phyloP scores from a whole-genome alignment of 2,113 vertebrate species.

The Pholis gunnellus region DNA sequence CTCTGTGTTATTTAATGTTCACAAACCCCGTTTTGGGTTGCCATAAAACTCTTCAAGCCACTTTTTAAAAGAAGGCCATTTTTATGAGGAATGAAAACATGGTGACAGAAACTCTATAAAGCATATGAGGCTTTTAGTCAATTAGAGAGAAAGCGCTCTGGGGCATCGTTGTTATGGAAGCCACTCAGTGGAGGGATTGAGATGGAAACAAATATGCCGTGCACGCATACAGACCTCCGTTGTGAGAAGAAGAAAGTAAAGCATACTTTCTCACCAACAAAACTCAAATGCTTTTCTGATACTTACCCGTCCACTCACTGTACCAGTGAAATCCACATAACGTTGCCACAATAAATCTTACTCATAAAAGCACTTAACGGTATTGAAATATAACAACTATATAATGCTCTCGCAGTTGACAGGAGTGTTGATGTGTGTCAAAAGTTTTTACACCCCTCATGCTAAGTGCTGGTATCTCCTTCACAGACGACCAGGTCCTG shows the following conservation, averaged over 20 bases:
- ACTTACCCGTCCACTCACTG: slow-evolving; percentile 22
- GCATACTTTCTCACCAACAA: slow-evolving; percentile 38
- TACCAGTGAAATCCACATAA: slow-evolving; percentile 40
- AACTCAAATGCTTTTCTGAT: slow-evolving; percentile 22
- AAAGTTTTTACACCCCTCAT: slow-evolving; percentile 34
- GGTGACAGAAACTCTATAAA: slow-evolving; percentile 84
- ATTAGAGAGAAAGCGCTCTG: slow-evolving; percentile 77
- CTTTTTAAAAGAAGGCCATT: slow-evolving; percentile 77
- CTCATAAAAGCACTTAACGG: slow-evolving; percentile 71
- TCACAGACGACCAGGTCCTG: slow-evolving; percentile 96
- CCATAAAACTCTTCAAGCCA: slow-evolving; percentile 76
- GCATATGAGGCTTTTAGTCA: slow-evolving; percentile 83
- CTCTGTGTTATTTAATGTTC: slow-evolving; percentile 72
- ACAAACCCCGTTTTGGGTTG: slow-evolving; percentile 69
- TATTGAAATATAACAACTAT: slow-evolving; percentile 70
- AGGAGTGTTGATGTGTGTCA: slow-evolving; percentile 41
- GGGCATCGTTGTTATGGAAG: slow-evolving; percentile 73
- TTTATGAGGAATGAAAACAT: slow-evolving; percentile 84
- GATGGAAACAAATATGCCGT: slow-evolving; percentile 70
- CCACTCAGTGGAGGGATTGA: slow-evolving; percentile 55
- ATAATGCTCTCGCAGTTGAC: slow-evolving; percentile 46
- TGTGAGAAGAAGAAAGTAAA: slow-evolving; percentile 49
- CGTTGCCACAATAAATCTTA: slow-evolving; percentile 49
- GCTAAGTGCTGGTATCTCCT: slow-evolving; percentile 64
- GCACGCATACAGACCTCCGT: slow-evolving; percentile 40